A percentile compares a stretch with the other conserved stretches of the same genome.
Conservation (phyloP, 2,113 vertebrate genomes). For the Pterocles orientalis region DNA sequence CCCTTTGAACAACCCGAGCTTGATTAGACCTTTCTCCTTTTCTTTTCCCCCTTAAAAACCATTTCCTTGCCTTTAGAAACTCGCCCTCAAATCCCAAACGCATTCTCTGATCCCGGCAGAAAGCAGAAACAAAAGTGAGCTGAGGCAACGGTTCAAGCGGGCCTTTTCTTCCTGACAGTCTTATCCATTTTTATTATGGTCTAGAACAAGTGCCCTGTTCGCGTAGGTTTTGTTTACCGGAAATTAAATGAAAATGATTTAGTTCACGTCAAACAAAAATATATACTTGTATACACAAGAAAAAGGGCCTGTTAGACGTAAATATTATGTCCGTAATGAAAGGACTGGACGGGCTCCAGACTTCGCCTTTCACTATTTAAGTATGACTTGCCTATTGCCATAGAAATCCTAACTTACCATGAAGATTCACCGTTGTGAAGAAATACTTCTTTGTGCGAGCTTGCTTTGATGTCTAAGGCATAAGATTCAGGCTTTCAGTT, state of each 20-base stretch:
- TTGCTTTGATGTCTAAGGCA: constrained; percentile 96
- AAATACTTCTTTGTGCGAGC: constrained; percentile 93
- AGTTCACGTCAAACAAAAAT: constrained; percentile 81
- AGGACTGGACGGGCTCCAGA: constrained; percentile 88
- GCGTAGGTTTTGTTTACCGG: constrained; percentile 86
- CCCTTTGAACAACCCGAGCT: constrained; percentile 87
- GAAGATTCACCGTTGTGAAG: constrained; percentile 99
- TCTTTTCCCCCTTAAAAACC: constrained; percentile 84
- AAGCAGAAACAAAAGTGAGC: constrained; percentile 84
- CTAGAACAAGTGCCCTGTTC: constrained; percentile 83
- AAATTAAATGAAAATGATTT: constrained; percentile 86
- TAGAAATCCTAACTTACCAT: constrained; percentile 99
- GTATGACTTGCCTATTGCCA: constrained; percentile 97
- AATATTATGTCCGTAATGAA: constrained; percentile 97
- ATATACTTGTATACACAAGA: constrained; percentile 82
- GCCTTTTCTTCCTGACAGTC: constrained; percentile 81
- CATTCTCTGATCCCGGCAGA: constrained; percentile 85
- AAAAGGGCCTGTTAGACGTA: constrained; percentile 85
- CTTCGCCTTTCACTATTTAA: constrained; percentile 94
- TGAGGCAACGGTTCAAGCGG: constrained; percentile 80
- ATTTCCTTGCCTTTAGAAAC: constrained; percentile 88
- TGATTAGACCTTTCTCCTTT: constrained; percentile 88
- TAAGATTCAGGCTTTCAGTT: constrained; percentile 91
- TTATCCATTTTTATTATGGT: constrained; percentile 85
- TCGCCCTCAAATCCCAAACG: constrained; percentile 83